These are phyloP conservation scores for Gonioctena quinquepunctata DNA, from an alignment of 1,140 invertebrate genomes.

Conservation along the genomic window DNA sequence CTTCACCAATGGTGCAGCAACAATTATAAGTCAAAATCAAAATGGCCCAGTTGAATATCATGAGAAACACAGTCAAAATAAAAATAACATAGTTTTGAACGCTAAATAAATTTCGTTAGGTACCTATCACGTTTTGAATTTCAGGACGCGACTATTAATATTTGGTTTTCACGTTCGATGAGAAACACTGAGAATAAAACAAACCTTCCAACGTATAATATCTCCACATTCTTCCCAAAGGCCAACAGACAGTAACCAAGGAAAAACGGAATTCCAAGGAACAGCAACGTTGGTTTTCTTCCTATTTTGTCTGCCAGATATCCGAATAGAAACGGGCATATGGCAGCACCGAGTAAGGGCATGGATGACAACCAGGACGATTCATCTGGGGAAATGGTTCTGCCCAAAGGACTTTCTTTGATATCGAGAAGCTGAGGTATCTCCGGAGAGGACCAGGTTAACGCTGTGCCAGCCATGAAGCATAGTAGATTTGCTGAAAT, in stretches of 20 bases:
- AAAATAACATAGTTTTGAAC: too few relatives aligned
- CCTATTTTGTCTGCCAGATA: conserved; percentile 54
- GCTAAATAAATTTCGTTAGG: too few relatives aligned
- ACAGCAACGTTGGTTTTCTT: conserved; percentile 54
- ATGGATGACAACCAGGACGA: conserved; percentile 61
- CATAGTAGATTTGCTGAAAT: conserved; percentile 36
- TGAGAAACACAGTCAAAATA: too few relatives aligned
- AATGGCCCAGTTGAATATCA: too few relatives aligned
- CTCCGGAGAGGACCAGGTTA: conserved; percentile 46
- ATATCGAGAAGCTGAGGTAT: conserved; percentile 28
- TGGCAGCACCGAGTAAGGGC: conserved; percentile 76
- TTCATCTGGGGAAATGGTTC: conserved; percentile 15
- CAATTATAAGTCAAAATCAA: too few relatives aligned
- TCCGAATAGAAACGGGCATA: conserved; percentile 49
- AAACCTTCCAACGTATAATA: conserved; percentile 48
- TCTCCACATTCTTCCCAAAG: conserved; percentile 48
- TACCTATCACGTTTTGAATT: too few relatives aligned
- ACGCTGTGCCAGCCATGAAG: conserved; percentile 33
- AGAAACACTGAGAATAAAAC: not conserved
- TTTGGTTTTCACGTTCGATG: too few relatives aligned
- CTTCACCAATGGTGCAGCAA: too few relatives aligned
- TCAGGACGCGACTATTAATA: too few relatives aligned
- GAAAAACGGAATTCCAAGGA: conserved; percentile 62
- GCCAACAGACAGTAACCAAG: conserved; percentile 50
- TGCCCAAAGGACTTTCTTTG: conserved; percentile 43